phyloP scores from a whole-genome alignment of 2,888 invertebrate genomes.

The Osedax frankpressi region DNA sequence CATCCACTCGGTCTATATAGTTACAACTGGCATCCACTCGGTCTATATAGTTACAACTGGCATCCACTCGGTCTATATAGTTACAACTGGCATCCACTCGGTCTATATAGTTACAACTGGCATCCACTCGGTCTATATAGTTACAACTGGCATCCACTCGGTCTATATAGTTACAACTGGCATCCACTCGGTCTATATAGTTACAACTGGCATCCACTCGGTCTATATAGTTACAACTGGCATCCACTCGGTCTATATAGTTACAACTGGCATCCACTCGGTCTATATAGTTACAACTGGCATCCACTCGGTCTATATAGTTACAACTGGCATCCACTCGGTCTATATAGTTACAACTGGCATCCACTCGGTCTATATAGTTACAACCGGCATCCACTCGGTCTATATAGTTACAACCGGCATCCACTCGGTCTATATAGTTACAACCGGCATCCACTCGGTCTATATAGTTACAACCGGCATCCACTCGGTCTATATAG shows the following conservation, averaged over 20 bases:
- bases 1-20: background rate
- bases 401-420: too few relatives aligned
- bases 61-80: background rate
- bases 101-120: too few relatives aligned
- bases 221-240: too few relatives aligned
- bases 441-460: constrained; percentile 88
- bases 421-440: constrained; percentile 82
- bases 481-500: constrained; percentile 46
- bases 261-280: background rate
- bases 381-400: constrained; percentile 62
- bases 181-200: background rate
- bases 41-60: too few relatives aligned
- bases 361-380: constrained; percentile 82
- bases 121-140: background rate
- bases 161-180: too few relatives aligned
- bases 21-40: background rate
- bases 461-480: constrained; percentile 78
- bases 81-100: background rate
- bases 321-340: constrained; percentile 39
- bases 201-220: background rate
- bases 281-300: too few relatives aligned
- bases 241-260: background rate
- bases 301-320: background rate
- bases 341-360: constrained; percentile 88
- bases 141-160: background rate